Evolutionary conservation across 2,113 vertebrate species (phyloP), one percentile per base, ranked within the genome.

Genomic region (Callipepla squamata): DNA sequence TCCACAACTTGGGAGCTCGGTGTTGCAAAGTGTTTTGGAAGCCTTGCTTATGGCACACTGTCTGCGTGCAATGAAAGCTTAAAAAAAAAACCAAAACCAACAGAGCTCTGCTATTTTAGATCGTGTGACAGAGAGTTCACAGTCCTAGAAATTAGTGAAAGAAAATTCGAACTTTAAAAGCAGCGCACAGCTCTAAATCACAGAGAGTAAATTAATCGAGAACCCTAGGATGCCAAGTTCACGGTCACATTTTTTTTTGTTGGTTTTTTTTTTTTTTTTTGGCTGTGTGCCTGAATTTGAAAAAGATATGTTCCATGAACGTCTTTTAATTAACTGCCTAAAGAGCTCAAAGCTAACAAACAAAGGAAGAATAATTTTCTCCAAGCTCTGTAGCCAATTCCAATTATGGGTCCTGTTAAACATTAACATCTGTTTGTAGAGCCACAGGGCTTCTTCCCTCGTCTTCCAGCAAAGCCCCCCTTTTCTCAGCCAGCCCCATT

Each of bases 291-390:
- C 85, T 57, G 28, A 34, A 67, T 68, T 42, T 72, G 80, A 25
- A 44, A 57, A n/a, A 50, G 36, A 72, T 65, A 63, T 2, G 32
- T 90, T 87, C 69, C 66, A 53, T 48, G 48, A 79, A 51, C 45
- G 45, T 30, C 47, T 67, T 92, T 86, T 89, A 84, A 95, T 90
- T 83, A 94, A 90, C 85, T 91, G 59, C 81, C 67, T 67, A 28
- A 85, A 81, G 57, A 94, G 77, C 91, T 92, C 74, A 22, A 22
- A 84, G 69, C 70, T 87, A 80, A n/a, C 80, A 89, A 69, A 89
- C 73, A 80, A 58, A 90, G 66, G 86, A 55, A 53, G 85, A 79
- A 58, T 44, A 7, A 20, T n/a, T 58, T 45, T 81, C 57, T 40
- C 65, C 4, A 10, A 76, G 92, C 81, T 92, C 61, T 89, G 63